phyloP scores from a whole-genome alignment of 2,888 invertebrate species.

The Volucella inflata region DNA sequence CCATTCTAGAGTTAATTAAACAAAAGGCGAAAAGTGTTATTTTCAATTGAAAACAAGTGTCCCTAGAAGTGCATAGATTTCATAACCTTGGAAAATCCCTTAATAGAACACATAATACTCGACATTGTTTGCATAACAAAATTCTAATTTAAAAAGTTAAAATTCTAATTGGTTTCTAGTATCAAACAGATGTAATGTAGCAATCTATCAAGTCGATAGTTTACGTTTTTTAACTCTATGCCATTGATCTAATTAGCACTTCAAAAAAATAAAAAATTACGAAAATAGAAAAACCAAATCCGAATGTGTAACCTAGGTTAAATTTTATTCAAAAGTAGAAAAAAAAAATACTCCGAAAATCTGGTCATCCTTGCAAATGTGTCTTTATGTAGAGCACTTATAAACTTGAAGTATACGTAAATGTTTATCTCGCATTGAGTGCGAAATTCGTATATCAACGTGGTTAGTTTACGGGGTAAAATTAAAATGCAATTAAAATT shows the following conservation, averaged over 20 bases:
- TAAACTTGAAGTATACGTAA: constrained; percentile 27
- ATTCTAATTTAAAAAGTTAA: neutral
- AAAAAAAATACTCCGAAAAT: constrained; percentile 50
- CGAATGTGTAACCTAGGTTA: constrained; percentile 41
- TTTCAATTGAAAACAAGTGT: too few species aligned
- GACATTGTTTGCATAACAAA: too few species aligned
- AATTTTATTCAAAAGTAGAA: constrained; percentile 34
- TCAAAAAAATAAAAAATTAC: constrained; percentile 34
- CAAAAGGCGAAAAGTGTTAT: too few species aligned
- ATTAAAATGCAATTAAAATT: neutral
- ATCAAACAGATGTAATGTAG: neutral
- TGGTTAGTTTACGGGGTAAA: constrained; percentile 10
- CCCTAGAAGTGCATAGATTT: too few species aligned
- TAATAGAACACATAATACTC: too few species aligned
- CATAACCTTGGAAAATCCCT: too few species aligned
- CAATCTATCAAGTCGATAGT: constrained; percentile 5
- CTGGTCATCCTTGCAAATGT: constrained; percentile 73
- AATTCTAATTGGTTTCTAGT: constrained; percentile 8
- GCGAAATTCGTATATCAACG: constrained; percentile 22
- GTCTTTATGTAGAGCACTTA: constrained; percentile 62
- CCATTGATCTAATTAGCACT: constrained; percentile 71
- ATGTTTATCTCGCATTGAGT: constrained; percentile 17
- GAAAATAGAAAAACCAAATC: too few species aligned
- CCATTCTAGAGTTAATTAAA: too few species aligned
- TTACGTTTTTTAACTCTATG: constrained; percentile 49